These are phyloP conservation scores for Plecotus auritus DNA, from an alignment of 2,113 vertebrate species.

Conservation along the genomic window DNA sequence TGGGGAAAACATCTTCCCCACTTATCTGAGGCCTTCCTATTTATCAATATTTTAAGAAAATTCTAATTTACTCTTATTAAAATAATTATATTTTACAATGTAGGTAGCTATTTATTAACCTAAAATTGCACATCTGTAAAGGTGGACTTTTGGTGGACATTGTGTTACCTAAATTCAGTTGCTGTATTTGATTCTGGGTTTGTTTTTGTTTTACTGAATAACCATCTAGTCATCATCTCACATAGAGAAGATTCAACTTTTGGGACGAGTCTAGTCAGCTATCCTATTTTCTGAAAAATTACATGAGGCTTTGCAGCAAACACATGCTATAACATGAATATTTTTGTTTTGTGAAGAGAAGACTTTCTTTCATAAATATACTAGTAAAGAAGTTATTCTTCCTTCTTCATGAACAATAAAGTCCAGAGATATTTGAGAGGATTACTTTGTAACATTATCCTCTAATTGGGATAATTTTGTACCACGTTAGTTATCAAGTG, in stretches of 20 bases:
- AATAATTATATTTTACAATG: background rate
- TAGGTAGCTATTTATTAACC: background rate
- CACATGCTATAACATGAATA: background rate
- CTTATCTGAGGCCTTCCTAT: background rate
- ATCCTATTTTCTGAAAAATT: background rate
- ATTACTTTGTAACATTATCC: background rate
- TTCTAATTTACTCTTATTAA: background rate
- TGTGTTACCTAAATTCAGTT: background rate
- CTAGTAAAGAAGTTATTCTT: background rate
- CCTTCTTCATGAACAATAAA: background rate
- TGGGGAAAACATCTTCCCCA: background rate
- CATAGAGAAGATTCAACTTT: background rate
- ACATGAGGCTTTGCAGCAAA: background rate
- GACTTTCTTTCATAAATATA: background rate
- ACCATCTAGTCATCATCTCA: background rate
- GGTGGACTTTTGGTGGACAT: background rate
- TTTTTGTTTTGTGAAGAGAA: background rate
- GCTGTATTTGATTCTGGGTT: background rate
- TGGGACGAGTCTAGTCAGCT: background rate
- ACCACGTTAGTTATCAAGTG: background rate
- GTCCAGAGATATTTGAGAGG: background rate
- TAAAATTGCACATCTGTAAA: background rate
- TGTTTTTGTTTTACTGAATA: background rate
- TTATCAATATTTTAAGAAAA: background rate
- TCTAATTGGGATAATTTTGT: background rate